Evolutionary conservation across 2,797 vertebrate genomes (phyloP).

Genomic region (Hozukius guyotensis): DNA sequence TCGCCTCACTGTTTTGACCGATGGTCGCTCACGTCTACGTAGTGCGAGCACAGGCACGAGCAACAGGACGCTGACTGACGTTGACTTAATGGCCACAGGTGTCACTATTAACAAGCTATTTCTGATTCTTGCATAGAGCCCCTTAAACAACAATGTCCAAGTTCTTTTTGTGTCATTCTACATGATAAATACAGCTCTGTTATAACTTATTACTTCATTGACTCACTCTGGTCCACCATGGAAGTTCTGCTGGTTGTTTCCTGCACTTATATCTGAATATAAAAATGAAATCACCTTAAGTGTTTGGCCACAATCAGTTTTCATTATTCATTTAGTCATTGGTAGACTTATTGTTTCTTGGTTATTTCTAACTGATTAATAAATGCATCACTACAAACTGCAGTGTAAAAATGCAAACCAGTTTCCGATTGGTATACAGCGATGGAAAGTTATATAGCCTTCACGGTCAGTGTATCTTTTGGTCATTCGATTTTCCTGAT

Average conservation of each 20-base stretch:
- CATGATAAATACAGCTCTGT: not conserved
- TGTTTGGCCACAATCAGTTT: not conserved
- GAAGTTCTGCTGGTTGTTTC: not conserved
- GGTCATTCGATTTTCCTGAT: rapidly evolving
- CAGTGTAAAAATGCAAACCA: too few species aligned
- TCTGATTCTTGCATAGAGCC: too few species aligned
- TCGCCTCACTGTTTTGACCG: too few species aligned
- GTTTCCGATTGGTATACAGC: too few species aligned
- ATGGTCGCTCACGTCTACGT: too few species aligned
- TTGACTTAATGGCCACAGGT: too few species aligned
- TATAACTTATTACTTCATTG: not conserved
- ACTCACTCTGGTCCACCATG: not conserved
- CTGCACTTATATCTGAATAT: not conserved
- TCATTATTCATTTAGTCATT: not conserved
- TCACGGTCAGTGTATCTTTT: too few species aligned
- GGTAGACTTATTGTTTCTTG: not conserved
- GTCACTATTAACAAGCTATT: too few species aligned
- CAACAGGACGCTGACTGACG: too few species aligned
- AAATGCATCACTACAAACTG: not conserved
- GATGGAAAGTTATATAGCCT: too few species aligned
- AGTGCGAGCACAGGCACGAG: too few species aligned
- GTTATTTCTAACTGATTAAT: not conserved
- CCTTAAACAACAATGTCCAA: not conserved
- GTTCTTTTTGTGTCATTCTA: not conserved
- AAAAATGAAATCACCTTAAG: not conserved